Percentiles rank a stretch among this genome's conserved stretches.
Evolutionary conservation across 1,140 invertebrate genomes (phyloP).

Genomic region (Pseudoatta argentina): DNA sequence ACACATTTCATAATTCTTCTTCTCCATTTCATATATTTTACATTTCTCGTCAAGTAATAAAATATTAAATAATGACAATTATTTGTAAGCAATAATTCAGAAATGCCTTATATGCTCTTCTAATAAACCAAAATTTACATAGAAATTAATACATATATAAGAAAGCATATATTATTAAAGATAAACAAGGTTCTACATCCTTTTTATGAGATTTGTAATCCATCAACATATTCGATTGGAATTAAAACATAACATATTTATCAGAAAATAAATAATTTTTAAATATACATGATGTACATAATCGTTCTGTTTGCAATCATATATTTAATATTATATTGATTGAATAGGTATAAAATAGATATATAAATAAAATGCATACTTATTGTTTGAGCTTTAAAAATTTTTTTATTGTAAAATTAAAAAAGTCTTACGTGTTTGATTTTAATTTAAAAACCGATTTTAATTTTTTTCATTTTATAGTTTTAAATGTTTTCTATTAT

Average conservation of each 20-base stretch:
- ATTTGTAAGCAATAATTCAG: neutral
- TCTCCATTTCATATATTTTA: neutral
- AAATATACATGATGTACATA: neutral
- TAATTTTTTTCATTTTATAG: neutral
- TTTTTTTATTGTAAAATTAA: neutral
- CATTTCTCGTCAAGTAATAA: neutral
- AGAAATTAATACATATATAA: neutral
- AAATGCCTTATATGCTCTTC: neutral
- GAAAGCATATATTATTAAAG: neutral
- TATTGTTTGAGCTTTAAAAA: neutral
- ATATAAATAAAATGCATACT: neutral
- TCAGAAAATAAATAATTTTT: neutral
- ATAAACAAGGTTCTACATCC: neutral
- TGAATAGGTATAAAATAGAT: neutral
- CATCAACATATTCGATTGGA: neutral
- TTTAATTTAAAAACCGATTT: neutral
- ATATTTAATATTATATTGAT: slow-evolving; percentile 1
- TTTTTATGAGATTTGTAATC: neutral
- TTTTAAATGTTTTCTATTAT: neutral
- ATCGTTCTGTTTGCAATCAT: neutral
- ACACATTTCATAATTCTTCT: neutral
- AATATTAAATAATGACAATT: neutral
- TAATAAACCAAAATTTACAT: neutral
- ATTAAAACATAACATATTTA: neutral
- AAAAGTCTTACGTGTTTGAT: neutral